A percentile compares a stretch with the other conserved stretches of the same genome.
Conservation (phyloP, 2,888 invertebrate genomes). For the Xanthia togata region DNA sequence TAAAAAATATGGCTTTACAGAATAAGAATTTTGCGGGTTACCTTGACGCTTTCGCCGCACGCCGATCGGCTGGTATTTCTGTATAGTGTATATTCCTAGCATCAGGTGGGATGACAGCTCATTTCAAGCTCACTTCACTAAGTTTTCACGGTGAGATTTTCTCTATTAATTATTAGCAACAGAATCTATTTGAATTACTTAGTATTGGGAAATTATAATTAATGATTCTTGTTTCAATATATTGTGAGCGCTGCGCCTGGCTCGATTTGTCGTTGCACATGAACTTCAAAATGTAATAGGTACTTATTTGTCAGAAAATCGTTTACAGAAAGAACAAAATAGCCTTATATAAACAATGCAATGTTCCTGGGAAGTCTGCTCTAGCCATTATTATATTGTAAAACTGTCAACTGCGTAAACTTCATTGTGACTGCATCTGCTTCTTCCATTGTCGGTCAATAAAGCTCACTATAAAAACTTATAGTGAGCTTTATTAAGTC, state of each 20-base stretch:
- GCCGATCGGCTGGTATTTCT: no score
- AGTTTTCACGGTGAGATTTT: no score
- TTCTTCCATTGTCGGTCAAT: constrained; percentile 3
- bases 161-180: background rate
- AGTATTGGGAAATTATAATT: background rate
- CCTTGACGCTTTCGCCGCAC: no score
- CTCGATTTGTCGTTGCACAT: background rate
- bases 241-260: background rate
- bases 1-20: no score
- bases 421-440: constrained; percentile 4
- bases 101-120: no score
- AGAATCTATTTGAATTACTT: background rate
- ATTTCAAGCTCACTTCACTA: no score
- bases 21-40: no score
- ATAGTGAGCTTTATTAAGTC: background rate
- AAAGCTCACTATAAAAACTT: background rate
- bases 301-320: background rate
- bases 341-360: constrained; percentile 14
- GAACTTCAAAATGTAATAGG: background rate
- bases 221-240: background rate
- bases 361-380: background rate
- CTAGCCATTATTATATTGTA: background rate
- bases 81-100: no score
- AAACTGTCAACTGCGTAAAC: background rate
- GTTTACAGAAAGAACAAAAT: constrained; percentile 7